phyloP scores from a whole-genome alignment of 2,797 vertebrate genomes.

The Vireo griseus region DNA sequence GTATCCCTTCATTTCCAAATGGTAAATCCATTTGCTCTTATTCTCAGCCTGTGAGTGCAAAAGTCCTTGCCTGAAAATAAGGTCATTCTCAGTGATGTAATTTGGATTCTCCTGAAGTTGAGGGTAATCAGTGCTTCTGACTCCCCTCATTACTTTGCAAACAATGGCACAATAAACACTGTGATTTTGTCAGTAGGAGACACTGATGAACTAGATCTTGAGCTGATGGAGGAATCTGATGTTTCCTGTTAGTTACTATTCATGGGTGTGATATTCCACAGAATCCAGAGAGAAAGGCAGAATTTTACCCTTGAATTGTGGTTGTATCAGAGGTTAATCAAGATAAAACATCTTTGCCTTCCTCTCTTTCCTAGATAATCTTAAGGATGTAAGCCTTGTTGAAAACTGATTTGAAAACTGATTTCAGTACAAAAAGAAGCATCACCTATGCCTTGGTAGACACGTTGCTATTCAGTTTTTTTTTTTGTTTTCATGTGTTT shows the following conservation, averaged over 20 bases:
- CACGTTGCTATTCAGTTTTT: background rate
- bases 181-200: background rate
- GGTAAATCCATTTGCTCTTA: background rate
- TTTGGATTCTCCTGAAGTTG: background rate
- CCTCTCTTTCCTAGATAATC: background rate
- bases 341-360: background rate
- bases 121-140: background rate
- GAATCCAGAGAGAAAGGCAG: background rate
- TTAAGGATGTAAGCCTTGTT: background rate
- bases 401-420: background rate
- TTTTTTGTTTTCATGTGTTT: background rate
- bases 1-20: background rate
- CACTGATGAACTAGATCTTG: background rate
- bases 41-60: background rate
- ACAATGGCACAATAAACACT: background rate
- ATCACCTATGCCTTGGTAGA: background rate
- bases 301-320: background rate
- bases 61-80: background rate
- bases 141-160: background rate
- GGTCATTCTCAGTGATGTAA: background rate
- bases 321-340: background rate
- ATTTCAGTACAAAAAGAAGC: background rate
- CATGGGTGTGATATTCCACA: accelerated
- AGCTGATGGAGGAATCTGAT: background rate
- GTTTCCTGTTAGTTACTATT: background rate